These are phyloP conservation scores for Hiodon tergisus DNA, from an alignment of 2,113 vertebrate genomes.

Conservation along the genomic window DNA sequence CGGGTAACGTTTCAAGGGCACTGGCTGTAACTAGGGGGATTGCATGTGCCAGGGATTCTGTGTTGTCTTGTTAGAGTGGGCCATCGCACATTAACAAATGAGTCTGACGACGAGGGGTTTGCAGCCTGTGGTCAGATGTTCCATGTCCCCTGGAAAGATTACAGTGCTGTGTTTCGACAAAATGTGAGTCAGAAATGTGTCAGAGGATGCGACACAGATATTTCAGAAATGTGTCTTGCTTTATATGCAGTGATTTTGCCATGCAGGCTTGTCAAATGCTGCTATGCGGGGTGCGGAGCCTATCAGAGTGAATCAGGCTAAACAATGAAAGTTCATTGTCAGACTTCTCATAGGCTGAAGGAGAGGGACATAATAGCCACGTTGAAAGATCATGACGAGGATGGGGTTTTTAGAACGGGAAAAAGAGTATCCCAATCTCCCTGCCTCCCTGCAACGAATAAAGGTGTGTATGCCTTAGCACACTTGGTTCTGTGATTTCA, in stretches of 20 bases:
- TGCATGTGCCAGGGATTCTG: neutral
- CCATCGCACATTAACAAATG: slow-evolving; percentile 33
- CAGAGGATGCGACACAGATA: too few relatives aligned
- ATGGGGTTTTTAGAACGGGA: too few relatives aligned
- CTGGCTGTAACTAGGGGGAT: neutral
- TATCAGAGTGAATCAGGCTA: neutral
- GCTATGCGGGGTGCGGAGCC: neutral
- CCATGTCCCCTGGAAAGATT: neutral
- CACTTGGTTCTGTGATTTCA: too few relatives aligned
- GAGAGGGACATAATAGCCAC: neutral
- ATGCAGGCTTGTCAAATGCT: neutral
- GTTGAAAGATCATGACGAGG: too few relatives aligned
- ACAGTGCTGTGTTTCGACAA: neutral
- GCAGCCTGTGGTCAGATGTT: too few relatives aligned
- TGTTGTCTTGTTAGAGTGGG: slow-evolving; percentile 34
- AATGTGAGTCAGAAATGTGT: neutral
- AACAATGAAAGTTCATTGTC: neutral
- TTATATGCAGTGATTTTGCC: too few relatives aligned
- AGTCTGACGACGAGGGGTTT: slow-evolving; percentile 2
- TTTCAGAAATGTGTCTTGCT: too few relatives aligned
- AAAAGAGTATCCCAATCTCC: too few relatives aligned
- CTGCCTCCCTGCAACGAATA: too few relatives aligned
- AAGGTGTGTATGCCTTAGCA: too few relatives aligned
- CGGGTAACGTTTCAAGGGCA: slow-evolving; percentile 38
- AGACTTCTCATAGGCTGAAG: neutral